Percentiles rank a stretch among this genome's conserved stretches.
These are phyloP conservation scores for Campoletis raptor DNA, from an alignment of 2,888 invertebrate species.

Conservation along the genomic window DNA sequence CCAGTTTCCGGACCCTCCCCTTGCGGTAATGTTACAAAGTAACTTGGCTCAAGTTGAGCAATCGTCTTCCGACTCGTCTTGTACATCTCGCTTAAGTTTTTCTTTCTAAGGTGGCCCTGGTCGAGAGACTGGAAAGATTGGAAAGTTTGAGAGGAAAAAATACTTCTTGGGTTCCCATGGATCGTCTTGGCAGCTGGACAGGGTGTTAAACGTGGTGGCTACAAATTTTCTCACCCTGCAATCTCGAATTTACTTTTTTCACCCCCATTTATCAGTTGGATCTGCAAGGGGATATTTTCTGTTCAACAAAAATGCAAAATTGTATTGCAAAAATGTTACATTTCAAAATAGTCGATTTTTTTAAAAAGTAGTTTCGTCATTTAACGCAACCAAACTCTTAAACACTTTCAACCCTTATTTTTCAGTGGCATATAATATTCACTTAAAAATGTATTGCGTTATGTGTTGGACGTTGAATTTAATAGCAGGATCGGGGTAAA, in stretches of 20 bases:
- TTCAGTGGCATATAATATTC: background rate
- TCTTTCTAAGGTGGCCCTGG: background rate
- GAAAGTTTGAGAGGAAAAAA: constrained; percentile 11
- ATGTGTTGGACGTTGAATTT: background rate
- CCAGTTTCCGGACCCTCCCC: background rate
- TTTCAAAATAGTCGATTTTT: background rate
- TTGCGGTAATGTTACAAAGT: constrained; percentile 54
- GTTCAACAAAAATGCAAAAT: background rate
- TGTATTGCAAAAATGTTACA: background rate
- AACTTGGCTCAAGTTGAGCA: constrained; percentile 32
- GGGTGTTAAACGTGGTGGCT: background rate
- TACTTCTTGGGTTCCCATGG: constrained; percentile 58
- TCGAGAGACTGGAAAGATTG: constrained; percentile 46
- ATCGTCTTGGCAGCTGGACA: constrained; percentile 60
- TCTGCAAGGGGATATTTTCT: background rate
- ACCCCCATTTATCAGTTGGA: background rate
- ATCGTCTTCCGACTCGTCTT: constrained; percentile 34
- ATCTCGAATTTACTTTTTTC: constrained; percentile 21
- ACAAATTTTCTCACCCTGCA: background rate
- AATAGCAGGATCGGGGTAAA: constrained; percentile 3
- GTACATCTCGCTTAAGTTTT: constrained; percentile 40
- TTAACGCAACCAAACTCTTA: background rate
- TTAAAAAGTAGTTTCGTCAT: background rate
- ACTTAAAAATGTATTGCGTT: constrained; percentile 4
- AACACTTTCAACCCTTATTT: background rate